These are phyloP conservation scores for Xerus inauris DNA, from an alignment of 2,113 vertebrate species.

Conservation along the genomic window DNA sequence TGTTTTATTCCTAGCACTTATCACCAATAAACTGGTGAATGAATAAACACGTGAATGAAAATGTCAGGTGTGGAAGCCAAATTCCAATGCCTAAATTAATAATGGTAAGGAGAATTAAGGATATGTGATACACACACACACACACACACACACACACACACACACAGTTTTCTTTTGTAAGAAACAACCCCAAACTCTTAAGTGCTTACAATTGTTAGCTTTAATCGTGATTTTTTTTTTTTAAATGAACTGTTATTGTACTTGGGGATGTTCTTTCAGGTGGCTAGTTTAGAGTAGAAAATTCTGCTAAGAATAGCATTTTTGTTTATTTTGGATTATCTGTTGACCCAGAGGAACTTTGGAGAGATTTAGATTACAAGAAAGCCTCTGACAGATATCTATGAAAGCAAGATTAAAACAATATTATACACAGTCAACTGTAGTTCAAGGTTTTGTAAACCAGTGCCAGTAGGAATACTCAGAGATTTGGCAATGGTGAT, in stretches of 20 bases:
- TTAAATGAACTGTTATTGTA: conserved; percentile 17
- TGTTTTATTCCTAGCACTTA: conserved; percentile 39
- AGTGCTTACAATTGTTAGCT: conserved; percentile 32
- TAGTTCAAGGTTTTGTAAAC: conserved; percentile 38
- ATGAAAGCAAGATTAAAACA: conserved; percentile 67
- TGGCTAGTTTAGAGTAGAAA: conserved; percentile 27
- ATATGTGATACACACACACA: neutral
- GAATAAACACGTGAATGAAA: conserved; percentile 6
- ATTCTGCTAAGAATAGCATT: conserved; percentile 50
- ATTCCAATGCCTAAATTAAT: neutral
- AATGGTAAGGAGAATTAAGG: neutral
- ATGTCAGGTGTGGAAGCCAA: conserved; percentile 24
- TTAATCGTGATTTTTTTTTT: neutral
- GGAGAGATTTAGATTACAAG: conserved; percentile 62
- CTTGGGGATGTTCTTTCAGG: conserved; percentile 34
- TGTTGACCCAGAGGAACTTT: conserved; percentile 59
- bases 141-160: neutral
- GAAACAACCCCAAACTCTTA: neutral
- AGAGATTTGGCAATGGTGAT: neutral
- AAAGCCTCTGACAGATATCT: conserved; percentile 47
- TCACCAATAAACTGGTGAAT: neutral
- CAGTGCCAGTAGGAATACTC: neutral
- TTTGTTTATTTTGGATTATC: conserved; percentile 69
- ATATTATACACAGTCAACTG: conserved; percentile 47
- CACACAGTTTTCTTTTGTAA: neutral